A percentile compares a stretch with the other conserved stretches of the same genome.
Conservation (phyloP, 2,888 invertebrate species). For the Teleogryllus oceanicus region DNA sequence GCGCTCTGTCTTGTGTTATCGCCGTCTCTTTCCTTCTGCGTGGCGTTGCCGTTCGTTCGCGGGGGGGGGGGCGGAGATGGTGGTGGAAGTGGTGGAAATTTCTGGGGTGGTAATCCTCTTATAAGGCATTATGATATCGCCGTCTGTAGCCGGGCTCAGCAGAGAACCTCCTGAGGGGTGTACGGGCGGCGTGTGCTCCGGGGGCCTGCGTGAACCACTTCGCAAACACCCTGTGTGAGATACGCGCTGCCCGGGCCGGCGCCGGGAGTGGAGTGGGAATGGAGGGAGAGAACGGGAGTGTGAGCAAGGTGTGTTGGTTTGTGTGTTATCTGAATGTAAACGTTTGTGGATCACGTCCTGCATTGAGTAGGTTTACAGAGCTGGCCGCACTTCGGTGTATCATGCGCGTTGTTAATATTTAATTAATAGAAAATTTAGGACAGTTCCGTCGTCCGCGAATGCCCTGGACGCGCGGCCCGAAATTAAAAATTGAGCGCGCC, state of each 20-base stretch:
- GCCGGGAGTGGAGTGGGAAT: not conserved
- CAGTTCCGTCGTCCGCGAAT: not conserved
- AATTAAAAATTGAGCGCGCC: not conserved
- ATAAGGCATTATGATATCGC: constrained; percentile 18
- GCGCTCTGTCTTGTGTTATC: not conserved
- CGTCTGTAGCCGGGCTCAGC: not conserved
- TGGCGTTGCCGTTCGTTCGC: not conserved
- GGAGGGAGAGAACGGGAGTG: not conserved
- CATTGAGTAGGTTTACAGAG: constrained; percentile 10
- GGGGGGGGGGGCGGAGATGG: not conserved
- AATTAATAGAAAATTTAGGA: not conserved
- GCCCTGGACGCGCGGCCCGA: no score
- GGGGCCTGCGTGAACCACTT: not conserved
- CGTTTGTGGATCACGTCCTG: constrained; percentile 18
- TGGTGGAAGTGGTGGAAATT: no score
- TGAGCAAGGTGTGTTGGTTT: not conserved
- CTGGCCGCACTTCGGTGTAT: not conserved
- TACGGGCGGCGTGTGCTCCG: not conserved
- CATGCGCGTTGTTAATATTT: not conserved
- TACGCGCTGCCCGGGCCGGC: not conserved
- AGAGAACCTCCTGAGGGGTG: not conserved
- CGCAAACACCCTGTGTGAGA: not conserved
- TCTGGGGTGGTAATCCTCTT: not conserved
- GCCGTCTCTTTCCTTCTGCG: not conserved
- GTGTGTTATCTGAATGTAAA: constrained; percentile 1